phyloP scores from a whole-genome alignment of 2,888 invertebrate genomes.

The Trypoxylon attenuatum region DNA sequence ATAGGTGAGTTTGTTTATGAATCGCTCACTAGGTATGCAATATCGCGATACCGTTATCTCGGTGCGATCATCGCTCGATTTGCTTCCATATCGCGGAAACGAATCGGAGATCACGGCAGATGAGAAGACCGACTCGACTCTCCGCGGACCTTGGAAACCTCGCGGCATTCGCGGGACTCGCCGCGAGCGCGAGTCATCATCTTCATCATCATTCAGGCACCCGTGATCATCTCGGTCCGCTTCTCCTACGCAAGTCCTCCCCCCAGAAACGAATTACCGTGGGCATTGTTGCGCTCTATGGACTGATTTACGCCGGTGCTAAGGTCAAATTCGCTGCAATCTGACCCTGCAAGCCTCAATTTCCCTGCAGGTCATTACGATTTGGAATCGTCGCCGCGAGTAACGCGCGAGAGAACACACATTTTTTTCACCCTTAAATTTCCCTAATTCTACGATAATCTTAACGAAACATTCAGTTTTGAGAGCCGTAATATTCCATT shows the following conservation, averaged over 20 bases:
- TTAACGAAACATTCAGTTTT: too few relatives aligned
- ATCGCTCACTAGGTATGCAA: slow-evolving; percentile 34
- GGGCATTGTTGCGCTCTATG: slow-evolving; percentile 28
- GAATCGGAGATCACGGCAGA: slow-evolving; percentile 25
- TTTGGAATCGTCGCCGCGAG: too few relatives aligned
- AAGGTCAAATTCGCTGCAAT: slow-evolving; percentile 30
- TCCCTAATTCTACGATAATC: too few relatives aligned
- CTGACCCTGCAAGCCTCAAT: slow-evolving; percentile 6
- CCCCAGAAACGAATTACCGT: slow-evolving; percentile 27
- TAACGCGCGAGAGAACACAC: too few relatives aligned
- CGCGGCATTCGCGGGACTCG: slow-evolving; percentile 8
- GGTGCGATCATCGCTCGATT: slow-evolving; percentile 28
- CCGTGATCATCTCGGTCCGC: slow-evolving; percentile 34
- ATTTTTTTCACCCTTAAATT: too few relatives aligned
- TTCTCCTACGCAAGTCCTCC: slow-evolving; percentile 43
- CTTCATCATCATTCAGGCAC: slow-evolving; percentile 47
- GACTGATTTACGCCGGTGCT: slow-evolving; percentile 27
- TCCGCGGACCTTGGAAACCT: too few relatives aligned
- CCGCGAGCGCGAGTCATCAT: slow-evolving; percentile 36
- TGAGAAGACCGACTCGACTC: slow-evolving; percentile 33
- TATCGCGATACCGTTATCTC: slow-evolving; percentile 43
- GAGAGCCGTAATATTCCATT: too few relatives aligned
- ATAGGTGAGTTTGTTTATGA: not conserved
- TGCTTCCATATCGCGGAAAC: slow-evolving; percentile 42
- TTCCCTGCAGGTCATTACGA: too few relatives aligned